Evolutionary conservation across 2,797 vertebrate species (phyloP), one percentile per base, ranked within the genome.

Genomic region (Sebastolobus altivelis): DNA sequence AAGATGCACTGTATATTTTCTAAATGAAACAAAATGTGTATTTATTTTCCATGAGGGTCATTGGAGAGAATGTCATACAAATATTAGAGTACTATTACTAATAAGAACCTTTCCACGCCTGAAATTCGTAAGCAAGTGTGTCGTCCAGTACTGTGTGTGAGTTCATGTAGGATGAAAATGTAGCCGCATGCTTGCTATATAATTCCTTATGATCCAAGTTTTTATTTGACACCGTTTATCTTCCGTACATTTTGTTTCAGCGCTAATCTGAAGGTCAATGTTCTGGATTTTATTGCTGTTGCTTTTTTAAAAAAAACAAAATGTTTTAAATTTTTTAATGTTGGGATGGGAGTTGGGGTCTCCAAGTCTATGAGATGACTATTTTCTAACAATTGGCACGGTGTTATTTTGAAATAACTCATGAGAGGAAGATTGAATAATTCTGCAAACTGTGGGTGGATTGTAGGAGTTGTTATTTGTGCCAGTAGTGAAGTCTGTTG

Each of bases 1-100:
- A 94, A 94, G 81, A 95, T 95, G 90, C 94, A 94, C 94, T 95
- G 96, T 96, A 96, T 96, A 96, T 96, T 96, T 96, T 96, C 95
- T 95, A 95, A 95, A 94, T 88, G 91, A 95, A 94, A 92, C 89
- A 93, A 95, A 46, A 94, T 92, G 86, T 94, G 93, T 95, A 92
- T 95, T 95, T 95, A 94, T 95, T 96, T 96, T 95, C 94, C 93
- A 93, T 90, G 90, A 95, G 92, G 93, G 93, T 95, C 93, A 94
- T 80, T 94, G 91, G 93, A 95, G 93, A 94, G 94, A 96, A 95
- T 94, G 93, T 95, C 93, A 94, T 93, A 72, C 90, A 87, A 88
- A 87, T 92, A 91, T 87, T 94, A 93, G 88, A 94, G 83, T 93
- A 93, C 83, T 92, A 88, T 89, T 92, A 89, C 93, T 91, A 91